Percentiles rank a stretch among this genome's conserved stretches.
phyloP scores from a whole-genome alignment of 2,888 invertebrate genomes.

The Temnothorax rugatulus region DNA sequence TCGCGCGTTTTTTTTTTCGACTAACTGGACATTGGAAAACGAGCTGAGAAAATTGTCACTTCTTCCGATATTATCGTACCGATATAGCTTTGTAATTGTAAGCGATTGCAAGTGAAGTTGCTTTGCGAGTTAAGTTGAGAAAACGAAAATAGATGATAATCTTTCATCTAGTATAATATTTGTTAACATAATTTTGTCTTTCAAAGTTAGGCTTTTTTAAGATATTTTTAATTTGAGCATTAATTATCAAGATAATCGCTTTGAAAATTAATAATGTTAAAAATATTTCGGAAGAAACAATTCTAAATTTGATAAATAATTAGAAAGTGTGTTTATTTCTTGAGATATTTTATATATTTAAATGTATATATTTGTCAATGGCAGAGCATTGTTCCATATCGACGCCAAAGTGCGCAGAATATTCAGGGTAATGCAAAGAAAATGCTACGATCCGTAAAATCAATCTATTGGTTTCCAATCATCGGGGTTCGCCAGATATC shows the following conservation, averaged over 20 bases:
- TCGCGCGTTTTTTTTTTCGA: constrained; percentile 15
- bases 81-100: not conserved
- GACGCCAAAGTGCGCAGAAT: not conserved
- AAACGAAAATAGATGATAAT: not conserved
- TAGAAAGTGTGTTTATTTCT: not conserved
- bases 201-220: not conserved
- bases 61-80: not conserved
- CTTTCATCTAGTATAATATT: not conserved
- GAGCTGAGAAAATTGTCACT: not conserved
- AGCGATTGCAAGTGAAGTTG: not conserved
- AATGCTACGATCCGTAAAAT: constrained; percentile 37
- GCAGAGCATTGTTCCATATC: not conserved
- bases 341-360: not conserved
- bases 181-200: not conserved
- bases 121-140: not conserved
- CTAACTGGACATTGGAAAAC: not conserved
- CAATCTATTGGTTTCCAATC: constrained; percentile 39
- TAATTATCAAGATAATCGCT: not conserved
- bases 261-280: not conserved
- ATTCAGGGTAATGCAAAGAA: constrained; percentile 15
- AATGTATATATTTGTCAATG: not conserved
- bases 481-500: constrained; percentile 1
- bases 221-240: not conserved
- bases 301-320: not conserved
- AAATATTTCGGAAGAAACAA: not conserved